phyloP scores from a whole-genome alignment of 2,797 vertebrate genomes.

The Bucorvus abyssinicus region DNA sequence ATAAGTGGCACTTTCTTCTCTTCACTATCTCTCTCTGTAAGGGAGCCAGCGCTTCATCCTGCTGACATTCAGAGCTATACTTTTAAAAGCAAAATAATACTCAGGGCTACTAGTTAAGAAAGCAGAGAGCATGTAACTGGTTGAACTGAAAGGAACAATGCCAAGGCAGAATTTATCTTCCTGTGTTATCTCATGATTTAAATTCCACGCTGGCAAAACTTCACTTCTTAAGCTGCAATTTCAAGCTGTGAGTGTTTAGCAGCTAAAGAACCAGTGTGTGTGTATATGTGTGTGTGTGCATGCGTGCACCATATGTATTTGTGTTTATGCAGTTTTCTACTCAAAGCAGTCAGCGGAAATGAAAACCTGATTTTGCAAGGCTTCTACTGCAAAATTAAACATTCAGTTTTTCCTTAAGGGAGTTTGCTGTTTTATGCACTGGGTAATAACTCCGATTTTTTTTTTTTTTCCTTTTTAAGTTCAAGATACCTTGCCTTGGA shows the following conservation, averaged over 20 bases:
- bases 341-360: slow-evolving; percentile 3
- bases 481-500: background rate
- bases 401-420: background rate
- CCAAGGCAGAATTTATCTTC: background rate
- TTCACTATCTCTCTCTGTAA: background rate
- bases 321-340: background rate
- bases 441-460: background rate
- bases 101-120: background rate
- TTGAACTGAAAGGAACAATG: background rate
- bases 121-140: background rate
- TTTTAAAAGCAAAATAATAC: background rate
- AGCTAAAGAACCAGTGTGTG: background rate
- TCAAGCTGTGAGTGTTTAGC: background rate
- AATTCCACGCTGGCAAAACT: background rate
- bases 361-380: slow-evolving; percentile 33
- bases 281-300: background rate
- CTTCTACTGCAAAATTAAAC: background rate
- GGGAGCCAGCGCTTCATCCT: background rate
- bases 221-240: background rate
- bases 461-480: background rate
- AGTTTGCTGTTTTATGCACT: background rate
- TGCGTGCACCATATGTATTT: background rate
- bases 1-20: background rate
- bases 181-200: background rate
- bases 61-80: background rate